phyloP scores from a whole-genome alignment of 2,797 vertebrate species.

The Sebastes diploproa region DNA sequence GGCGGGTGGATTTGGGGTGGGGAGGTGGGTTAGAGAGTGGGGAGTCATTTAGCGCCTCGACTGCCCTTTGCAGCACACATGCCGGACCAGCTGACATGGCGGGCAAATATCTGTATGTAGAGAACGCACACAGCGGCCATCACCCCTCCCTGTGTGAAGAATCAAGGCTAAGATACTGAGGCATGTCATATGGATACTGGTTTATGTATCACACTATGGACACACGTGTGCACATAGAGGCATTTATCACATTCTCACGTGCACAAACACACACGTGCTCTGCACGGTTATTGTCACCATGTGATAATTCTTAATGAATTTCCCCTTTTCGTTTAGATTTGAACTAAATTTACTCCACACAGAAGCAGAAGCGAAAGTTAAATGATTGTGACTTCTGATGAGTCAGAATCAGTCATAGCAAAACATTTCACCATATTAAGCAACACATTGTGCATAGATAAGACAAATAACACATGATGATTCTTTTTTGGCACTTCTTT shows the following conservation, averaged over 20 bases:
- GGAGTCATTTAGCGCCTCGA: constrained; percentile 35
- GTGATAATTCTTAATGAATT: neutral
- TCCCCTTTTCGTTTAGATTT: neutral
- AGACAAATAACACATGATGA: neutral
- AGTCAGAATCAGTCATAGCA: neutral
- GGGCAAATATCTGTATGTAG: constrained; percentile 23
- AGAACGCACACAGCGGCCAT: constrained; percentile 17
- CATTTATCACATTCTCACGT: neutral
- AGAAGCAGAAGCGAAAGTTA: constrained; percentile 6
- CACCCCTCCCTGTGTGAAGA: neutral
- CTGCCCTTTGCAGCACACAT: constrained; percentile 61
- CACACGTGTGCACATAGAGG: neutral
- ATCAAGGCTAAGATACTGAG: constrained; percentile 5
- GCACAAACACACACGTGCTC: neutral
- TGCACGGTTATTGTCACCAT: neutral
- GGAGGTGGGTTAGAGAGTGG: neutral
- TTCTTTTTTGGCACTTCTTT: neutral
- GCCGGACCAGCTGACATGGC: constrained; percentile 24
- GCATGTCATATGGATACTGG: constrained; percentile 1
- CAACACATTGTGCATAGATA: neutral
- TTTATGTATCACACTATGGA: constrained; percentile 10
- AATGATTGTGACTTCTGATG: neutral
- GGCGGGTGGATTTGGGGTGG: constrained; percentile 33
- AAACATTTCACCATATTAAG: neutral
- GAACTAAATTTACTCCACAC: neutral